Conservation (phyloP, 2,888 invertebrate species). For the Camptogramma bilineatum region DNA sequence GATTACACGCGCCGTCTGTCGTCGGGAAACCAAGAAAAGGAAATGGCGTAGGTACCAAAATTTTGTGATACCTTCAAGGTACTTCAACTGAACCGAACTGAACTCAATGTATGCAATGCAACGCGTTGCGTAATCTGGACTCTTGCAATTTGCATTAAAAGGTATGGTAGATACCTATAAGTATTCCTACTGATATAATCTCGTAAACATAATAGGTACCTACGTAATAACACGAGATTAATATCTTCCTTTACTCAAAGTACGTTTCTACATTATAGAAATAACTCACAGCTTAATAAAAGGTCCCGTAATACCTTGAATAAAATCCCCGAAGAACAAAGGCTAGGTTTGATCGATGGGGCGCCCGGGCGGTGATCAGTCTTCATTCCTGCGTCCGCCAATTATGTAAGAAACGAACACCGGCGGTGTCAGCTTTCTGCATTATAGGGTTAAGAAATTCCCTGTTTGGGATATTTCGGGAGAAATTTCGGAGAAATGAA, state of each 20-base stretch:
- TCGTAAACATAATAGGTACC: too few relatives aligned
- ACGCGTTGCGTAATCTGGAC: too few relatives aligned
- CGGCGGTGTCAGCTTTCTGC: slow-evolving; percentile 19
- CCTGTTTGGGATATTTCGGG: not conserved
- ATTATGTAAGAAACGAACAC: slow-evolving; percentile 35
- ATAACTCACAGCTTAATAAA: slow-evolving; percentile 6
- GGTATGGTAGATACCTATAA: too few relatives aligned
- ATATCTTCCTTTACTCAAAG: not conserved
- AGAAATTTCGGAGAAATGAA: not conserved
- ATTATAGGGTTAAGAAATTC: slow-evolving; percentile 17
- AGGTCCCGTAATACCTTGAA: slow-evolving; percentile 18
- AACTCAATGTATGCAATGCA: too few relatives aligned
- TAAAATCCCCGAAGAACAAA: slow-evolving; percentile 36
- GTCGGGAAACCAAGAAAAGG: not conserved
- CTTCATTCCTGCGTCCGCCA: slow-evolving; percentile 45
- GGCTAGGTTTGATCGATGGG: slow-evolving; percentile 47
- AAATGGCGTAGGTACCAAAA: not conserved
- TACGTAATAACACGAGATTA: too few relatives aligned
- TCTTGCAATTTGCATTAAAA: too few relatives aligned
- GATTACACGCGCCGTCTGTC: slow-evolving; percentile 2
- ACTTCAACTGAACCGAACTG: too few relatives aligned
- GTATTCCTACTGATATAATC: too few relatives aligned
- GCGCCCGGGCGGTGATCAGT: slow-evolving; percentile 40
- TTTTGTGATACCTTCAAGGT: too few relatives aligned
- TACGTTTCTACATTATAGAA: not conserved